Evolutionary conservation across 1,140 invertebrate species (phyloP).

Genomic region (Kradibia gibbosae): DNA sequence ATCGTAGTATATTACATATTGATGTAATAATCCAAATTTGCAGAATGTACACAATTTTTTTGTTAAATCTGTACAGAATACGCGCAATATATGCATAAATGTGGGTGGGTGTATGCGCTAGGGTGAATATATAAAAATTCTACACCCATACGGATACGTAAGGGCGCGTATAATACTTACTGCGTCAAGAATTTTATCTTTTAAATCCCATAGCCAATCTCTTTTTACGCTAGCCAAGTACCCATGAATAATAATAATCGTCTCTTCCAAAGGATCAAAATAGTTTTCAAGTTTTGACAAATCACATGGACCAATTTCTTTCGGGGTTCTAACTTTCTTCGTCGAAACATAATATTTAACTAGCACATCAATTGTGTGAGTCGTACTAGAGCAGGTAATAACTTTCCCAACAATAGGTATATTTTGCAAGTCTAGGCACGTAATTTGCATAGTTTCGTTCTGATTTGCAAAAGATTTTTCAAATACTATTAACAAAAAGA

Average conservation of each 20-base stretch:
- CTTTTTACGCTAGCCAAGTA: constrained; percentile 35
- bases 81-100: not conserved
- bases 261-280: constrained; percentile 31
- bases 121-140: no score
- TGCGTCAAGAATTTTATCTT: constrained; percentile 31
- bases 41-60: no score
- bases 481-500: not conserved
- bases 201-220: constrained; percentile 32
- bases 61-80: no score
- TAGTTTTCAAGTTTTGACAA: constrained; percentile 1
- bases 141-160: no score
- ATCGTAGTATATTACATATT: no score
- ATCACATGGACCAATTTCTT: not conserved
- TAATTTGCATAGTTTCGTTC: not conserved
- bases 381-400: not conserved
- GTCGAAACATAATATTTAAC: constrained; percentile 33
- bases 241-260: constrained; percentile 40
- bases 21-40: no score
- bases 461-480: not conserved
- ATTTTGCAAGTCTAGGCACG: constrained; percentile 24
- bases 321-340: not conserved
- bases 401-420: constrained; percentile 8
- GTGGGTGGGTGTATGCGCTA: not conserved
- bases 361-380: not conserved
- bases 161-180: constrained; percentile 25